Evolutionary conservation across 1,140 invertebrate species (phyloP).

Genomic region (Eulimnadia texana): DNA sequence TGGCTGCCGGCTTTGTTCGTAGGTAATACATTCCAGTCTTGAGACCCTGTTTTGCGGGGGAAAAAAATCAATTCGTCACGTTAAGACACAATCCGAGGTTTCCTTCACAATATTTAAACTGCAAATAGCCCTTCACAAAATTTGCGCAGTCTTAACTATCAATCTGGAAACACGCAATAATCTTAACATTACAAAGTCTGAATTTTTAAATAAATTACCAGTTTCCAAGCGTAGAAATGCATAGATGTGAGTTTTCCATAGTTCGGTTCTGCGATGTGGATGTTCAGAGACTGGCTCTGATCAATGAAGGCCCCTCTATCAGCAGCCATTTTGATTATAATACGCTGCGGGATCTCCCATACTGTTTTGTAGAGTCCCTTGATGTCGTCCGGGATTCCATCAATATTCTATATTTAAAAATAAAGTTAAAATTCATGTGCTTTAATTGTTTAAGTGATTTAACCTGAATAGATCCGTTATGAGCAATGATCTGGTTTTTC

Average conservation of each 20-base stretch:
- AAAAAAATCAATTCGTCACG: constrained; percentile 21
- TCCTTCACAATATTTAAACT: too few relatives aligned
- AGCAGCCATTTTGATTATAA: constrained; percentile 90
- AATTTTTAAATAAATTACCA: constrained; percentile 37
- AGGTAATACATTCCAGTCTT: constrained; percentile 99
- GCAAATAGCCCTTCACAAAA: too few relatives aligned
- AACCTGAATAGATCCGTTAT: constrained; percentile 78
- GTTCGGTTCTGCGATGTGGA: constrained; percentile 88
- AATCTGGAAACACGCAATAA: too few relatives aligned
- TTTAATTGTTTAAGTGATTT: too few relatives aligned
- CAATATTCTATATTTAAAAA: constrained; percentile 45
- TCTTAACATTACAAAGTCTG: not conserved
- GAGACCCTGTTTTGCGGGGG: constrained; percentile 69
- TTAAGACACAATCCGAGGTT: too few relatives aligned
- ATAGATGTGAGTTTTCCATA: constrained; percentile 91
- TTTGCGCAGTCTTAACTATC: too few relatives aligned
- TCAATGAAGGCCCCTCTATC: constrained; percentile 96
- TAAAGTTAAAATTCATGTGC: too few relatives aligned
- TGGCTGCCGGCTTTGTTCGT: constrained; percentile 86
- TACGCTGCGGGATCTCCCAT: constrained; percentile 95
- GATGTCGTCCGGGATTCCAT: constrained; percentile 71
- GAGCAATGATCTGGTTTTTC: constrained; percentile 85
- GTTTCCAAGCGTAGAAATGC: constrained; percentile 96
- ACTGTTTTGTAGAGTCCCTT: constrained; percentile 93
- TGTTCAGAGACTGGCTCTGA: constrained; percentile 94